Evolutionary conservation across 1,140 invertebrate genomes (phyloP).

Genomic region (Diabrotica undecimpunctata): DNA sequence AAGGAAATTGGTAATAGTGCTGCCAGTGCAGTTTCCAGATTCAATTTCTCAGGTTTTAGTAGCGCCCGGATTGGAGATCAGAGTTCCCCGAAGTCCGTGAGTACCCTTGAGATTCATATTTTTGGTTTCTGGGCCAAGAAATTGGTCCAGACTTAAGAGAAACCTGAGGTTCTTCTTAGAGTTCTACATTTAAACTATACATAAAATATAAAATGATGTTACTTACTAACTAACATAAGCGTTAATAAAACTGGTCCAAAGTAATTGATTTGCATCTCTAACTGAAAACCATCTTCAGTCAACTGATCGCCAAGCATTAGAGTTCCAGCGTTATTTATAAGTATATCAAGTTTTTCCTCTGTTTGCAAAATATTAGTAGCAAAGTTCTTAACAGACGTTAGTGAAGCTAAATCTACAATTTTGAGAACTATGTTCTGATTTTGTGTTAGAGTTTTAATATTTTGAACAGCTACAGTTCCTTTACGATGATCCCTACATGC

Average conservation of each 20-base stretch:
- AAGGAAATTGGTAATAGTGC: too few relatives aligned
- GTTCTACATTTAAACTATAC: too few relatives aligned
- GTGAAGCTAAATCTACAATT: slow-evolving; percentile 63
- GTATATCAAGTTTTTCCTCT: slow-evolving; percentile 65
- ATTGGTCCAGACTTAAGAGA: too few relatives aligned
- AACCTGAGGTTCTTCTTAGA: too few relatives aligned
- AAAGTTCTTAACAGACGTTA: slow-evolving; percentile 70
- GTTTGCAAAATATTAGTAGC: slow-evolving; percentile 62
- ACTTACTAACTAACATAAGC: slow-evolving; percentile 52
- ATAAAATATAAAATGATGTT: not conserved
- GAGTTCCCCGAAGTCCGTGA: too few relatives aligned
- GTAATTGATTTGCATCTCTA: slow-evolving; percentile 53
- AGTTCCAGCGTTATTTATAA: slow-evolving; percentile 57
- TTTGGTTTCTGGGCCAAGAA: too few relatives aligned
- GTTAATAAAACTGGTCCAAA: slow-evolving; percentile 57
- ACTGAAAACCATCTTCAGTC: slow-evolving; percentile 53
- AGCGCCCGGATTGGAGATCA: too few relatives aligned
- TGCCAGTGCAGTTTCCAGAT: too few relatives aligned
- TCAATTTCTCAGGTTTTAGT: too few relatives aligned
- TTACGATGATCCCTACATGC: slow-evolving; percentile 55
- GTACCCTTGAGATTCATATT: too few relatives aligned
- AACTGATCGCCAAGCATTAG: slow-evolving; percentile 27
- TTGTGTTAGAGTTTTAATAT: slow-evolving; percentile 41
- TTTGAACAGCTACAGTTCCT: slow-evolving; percentile 60
- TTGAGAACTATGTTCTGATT: slow-evolving; percentile 27